phyloP scores from a whole-genome alignment of 1,140 invertebrate genomes.

The Macrostomum lignano region DNA sequence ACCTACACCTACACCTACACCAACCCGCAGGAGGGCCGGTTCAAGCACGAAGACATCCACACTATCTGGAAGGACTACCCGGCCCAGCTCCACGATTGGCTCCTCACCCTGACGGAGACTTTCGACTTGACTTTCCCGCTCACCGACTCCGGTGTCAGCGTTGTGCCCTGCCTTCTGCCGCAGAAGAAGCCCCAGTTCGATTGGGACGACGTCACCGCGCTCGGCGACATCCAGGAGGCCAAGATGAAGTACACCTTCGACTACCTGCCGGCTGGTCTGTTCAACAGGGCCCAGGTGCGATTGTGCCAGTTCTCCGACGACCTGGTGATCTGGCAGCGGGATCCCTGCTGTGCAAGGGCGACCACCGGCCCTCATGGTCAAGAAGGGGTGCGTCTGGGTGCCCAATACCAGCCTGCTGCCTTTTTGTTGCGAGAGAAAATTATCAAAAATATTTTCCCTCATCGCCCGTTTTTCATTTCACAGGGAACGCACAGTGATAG shows the following conservation, averaged over 20 bases:
- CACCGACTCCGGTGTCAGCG: conserved; percentile 13
- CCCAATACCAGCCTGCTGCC: no score
- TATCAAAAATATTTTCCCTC: no score
- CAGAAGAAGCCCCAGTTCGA: conserved; percentile 13
- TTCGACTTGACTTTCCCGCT: conserved; percentile 24
- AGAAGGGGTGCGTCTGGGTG: conserved; percentile 13
- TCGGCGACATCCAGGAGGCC: conserved; percentile 11
- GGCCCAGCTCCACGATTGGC: conserved; percentile 16
- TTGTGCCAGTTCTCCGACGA: conserved; percentile 19
- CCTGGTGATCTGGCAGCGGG: conserved; percentile 21
- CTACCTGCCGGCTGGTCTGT: conserved; percentile 22
- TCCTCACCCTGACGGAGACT: conserved; percentile 21
- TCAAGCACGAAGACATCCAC: conserved; percentile 15
- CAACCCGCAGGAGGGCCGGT: conserved; percentile 20
- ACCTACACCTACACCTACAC: no score
- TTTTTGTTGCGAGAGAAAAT: no score
- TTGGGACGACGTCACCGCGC: conserved; percentile 12
- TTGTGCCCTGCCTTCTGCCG: conserved; percentile 22
- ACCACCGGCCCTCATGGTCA: conserved; percentile 17
- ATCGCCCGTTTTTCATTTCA: no score
- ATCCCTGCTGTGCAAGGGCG: conserved; percentile 19
- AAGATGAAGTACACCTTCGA: conserved; percentile 19
- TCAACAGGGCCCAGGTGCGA: conserved; percentile 25
- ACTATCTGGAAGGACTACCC: conserved; percentile 17
- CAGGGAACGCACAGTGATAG: no score